Conservation (phyloP, 2,888 invertebrate species). For the Cephus pulcher region DNA sequence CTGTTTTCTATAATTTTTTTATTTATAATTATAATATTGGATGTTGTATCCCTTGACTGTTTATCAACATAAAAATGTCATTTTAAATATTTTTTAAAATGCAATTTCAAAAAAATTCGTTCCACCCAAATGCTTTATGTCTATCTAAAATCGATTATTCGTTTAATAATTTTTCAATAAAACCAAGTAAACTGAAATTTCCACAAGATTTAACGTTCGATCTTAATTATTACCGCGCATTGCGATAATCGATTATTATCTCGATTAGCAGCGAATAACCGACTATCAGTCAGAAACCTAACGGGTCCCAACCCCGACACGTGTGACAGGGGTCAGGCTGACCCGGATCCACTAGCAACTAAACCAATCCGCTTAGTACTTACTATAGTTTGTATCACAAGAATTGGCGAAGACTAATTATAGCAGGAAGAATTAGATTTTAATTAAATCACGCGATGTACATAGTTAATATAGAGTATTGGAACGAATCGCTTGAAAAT, state of each 20-base stretch:
- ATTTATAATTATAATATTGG: background rate
- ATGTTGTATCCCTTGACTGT: background rate
- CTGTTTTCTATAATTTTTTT: background rate
- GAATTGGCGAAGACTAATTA: background rate
- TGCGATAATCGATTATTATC: background rate
- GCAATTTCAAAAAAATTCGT: background rate
- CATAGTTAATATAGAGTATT: background rate
- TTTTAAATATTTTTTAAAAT: background rate
- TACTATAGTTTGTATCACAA: background rate
- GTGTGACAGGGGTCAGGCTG: conserved; percentile 6
- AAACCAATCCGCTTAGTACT: background rate
- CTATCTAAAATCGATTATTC: background rate
- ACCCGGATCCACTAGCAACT: background rate
- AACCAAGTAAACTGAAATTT: background rate
- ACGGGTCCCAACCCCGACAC: background rate
- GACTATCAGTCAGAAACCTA: background rate
- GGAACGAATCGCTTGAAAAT: background rate
- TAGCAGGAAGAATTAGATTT: background rate
- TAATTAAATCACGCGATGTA: background rate
- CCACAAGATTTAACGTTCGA: background rate
- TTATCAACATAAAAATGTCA: background rate
- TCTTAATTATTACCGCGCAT: background rate
- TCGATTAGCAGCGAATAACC: background rate
- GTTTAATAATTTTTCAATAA: background rate
- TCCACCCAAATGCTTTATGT: background rate